Percentiles rank a stretch among this genome's conserved stretches.
Evolutionary conservation across 2,113 vertebrate species (phyloP).

Genomic region (Chamaea fasciata): DNA sequence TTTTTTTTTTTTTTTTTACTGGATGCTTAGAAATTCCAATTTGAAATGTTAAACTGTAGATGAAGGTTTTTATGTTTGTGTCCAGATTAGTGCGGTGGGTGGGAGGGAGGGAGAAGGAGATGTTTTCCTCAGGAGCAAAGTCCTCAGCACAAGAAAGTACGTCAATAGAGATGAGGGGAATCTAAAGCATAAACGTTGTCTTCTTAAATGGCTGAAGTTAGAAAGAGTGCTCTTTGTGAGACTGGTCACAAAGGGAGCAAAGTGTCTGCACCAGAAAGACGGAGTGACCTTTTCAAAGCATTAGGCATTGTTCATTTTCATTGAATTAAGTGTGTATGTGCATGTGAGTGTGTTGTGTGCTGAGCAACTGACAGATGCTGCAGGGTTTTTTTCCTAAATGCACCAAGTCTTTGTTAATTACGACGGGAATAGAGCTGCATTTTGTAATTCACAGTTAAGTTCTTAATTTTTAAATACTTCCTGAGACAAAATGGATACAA

Average conservation of each 20-base stretch:
- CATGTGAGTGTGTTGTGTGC: background rate
- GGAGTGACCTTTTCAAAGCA: conserved; percentile 55
- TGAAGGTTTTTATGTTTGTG: conserved; percentile 3
- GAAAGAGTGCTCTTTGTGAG: conserved; percentile 41
- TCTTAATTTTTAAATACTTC: background rate
- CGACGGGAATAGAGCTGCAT: background rate
- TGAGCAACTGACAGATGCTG: background rate
- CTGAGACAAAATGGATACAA: background rate
- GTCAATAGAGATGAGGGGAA: conserved; percentile 1
- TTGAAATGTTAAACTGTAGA: background rate
- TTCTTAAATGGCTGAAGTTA: conserved; percentile 14
- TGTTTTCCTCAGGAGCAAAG: conserved; percentile 7
- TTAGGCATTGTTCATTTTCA: conserved; percentile 39
- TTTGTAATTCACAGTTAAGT: background rate
- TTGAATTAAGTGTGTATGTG: background rate
- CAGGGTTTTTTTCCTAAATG: background rate
- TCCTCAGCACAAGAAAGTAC: background rate
- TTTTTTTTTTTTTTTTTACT: no score
- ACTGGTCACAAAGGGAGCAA: conserved; percentile 44
- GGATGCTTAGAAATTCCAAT: background rate
- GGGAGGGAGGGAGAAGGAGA: background rate
- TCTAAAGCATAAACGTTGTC: conserved; percentile 38
- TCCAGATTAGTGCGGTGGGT: background rate
- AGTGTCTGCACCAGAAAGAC: conserved; percentile 13
- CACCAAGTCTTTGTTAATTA: background rate